Conservation (phyloP, 2,888 invertebrate species). For the Pteria penguin region DNA sequence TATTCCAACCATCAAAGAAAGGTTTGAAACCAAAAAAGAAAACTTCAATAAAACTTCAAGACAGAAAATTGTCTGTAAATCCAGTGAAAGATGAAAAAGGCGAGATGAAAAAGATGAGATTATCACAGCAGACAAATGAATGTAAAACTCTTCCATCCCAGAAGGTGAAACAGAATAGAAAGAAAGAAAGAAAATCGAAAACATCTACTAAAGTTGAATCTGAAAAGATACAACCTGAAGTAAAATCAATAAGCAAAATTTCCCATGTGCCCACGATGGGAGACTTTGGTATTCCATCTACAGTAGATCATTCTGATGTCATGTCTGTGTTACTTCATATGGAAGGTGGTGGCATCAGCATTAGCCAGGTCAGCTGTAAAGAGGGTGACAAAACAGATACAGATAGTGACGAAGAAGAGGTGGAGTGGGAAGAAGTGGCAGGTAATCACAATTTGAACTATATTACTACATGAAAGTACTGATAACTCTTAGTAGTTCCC, state of each 20-base stretch:
- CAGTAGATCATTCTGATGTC: slow-evolving; percentile 56
- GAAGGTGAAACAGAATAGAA: slow-evolving; percentile 1
- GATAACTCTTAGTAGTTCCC: too few species aligned
- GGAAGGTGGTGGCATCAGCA: slow-evolving; percentile 50
- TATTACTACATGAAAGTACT: neutral
- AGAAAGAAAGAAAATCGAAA: neutral
- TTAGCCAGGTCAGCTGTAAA: slow-evolving; percentile 7
- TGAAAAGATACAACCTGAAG: neutral
- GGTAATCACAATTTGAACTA: slow-evolving; percentile 63
- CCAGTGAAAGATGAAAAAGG: too few species aligned
- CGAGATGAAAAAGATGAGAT: neutral
- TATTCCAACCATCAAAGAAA: too few species aligned
- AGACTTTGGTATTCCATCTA: neutral
- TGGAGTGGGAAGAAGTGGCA: slow-evolving; percentile 89
- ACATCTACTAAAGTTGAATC: too few species aligned
- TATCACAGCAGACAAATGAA: neutral
- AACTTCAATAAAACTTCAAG: too few species aligned
- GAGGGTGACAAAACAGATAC: slow-evolving; percentile 33
- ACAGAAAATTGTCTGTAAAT: too few species aligned
- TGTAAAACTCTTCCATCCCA: neutral
- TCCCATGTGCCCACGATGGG: neutral
- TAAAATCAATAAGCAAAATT: neutral
- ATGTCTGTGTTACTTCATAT: slow-evolving; percentile 58
- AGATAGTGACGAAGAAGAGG: slow-evolving; percentile 72
- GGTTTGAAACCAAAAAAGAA: too few species aligned